Percentiles rank a stretch among this genome's conserved stretches.
Conservation (phyloP, 2,888 invertebrate genomes). For the Temnothorax rugatulus region DNA sequence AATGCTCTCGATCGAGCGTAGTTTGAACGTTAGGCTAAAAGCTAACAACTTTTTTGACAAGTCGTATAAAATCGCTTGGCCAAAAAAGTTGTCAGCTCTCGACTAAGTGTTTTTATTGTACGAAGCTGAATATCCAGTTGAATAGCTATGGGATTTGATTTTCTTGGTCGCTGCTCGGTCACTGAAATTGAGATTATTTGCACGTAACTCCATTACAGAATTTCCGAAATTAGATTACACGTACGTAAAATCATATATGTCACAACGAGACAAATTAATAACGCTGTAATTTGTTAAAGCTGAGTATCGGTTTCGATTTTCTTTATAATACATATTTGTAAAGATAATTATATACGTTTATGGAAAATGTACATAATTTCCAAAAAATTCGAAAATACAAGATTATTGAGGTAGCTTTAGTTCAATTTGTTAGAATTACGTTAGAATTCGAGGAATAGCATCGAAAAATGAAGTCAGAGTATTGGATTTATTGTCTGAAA, state of each 20-base stretch:
- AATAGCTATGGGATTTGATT: background rate
- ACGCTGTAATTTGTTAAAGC: background rate
- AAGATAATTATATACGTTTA: background rate
- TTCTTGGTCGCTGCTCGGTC: background rate
- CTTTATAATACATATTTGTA: background rate
- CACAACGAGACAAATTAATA: constrained; percentile 1
- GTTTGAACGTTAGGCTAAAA: no score
- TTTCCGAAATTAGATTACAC: background rate
- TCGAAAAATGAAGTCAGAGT: background rate
- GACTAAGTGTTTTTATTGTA: background rate
- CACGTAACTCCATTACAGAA: background rate
- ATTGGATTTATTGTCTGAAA: background rate
- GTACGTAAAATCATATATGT: background rate
- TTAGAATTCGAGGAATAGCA: background rate
- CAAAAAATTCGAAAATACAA: background rate
- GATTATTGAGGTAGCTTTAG: background rate
- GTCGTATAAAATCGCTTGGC: no score
- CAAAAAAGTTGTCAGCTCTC: no score
- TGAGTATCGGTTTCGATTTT: background rate
- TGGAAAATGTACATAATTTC: background rate
- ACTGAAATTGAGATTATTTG: background rate
- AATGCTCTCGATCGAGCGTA: background rate
- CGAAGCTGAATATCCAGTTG: background rate
- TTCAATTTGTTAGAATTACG: background rate
- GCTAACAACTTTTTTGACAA: no score